Evolutionary conservation across 2,797 vertebrate species (phyloP), one percentile per base, ranked within the genome.

Genomic region (Halcyon badia): DNA sequence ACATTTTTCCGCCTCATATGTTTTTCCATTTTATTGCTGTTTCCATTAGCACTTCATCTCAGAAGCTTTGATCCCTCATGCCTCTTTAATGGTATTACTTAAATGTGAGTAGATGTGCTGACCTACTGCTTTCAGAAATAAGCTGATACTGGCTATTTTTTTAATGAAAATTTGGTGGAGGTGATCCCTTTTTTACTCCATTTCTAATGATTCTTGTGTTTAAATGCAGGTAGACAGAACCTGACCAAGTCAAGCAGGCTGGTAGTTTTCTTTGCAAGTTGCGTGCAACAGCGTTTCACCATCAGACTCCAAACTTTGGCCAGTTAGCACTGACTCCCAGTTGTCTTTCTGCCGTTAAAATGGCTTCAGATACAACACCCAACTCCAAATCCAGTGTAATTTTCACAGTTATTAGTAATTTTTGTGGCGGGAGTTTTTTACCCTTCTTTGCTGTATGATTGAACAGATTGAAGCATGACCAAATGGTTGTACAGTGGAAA

Each of bases 1-100:
- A 77, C 37, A 71, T 82, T 70, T 92, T 93, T 90, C 77, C 14
- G 0, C 44, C 68, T 33, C 26, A 3, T 79, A 5, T 60, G 19
- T 89, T 95, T 97, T 93, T 95, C 93, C 87, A 44, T 77, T 89
- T 88, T 89, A 75, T 64, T 87, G 83, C 30, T 60, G 31, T 94
- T 96, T 92, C 66, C 88, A 33, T 87, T 82, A 87, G n/a, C 22
- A 44, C 15, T 68, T 60, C 26, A 41, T 11, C 41, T 84, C 14
- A 6, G 77, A 33, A 73, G 52, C 61, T 83, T 78, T 88, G 44
- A 83, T 91, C 48, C 58, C 37, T 75, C 30, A 5, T 81, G 54
- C 20, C 66, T 87, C 37, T 83, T 83, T 49, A 80, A 81, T 21
- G 71, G 12, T 37, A 28, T 90, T 78, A 68, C 28, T 91, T 87